phyloP scores from a whole-genome alignment of 2,113 vertebrate species.

The Trematocara zebra region DNA sequence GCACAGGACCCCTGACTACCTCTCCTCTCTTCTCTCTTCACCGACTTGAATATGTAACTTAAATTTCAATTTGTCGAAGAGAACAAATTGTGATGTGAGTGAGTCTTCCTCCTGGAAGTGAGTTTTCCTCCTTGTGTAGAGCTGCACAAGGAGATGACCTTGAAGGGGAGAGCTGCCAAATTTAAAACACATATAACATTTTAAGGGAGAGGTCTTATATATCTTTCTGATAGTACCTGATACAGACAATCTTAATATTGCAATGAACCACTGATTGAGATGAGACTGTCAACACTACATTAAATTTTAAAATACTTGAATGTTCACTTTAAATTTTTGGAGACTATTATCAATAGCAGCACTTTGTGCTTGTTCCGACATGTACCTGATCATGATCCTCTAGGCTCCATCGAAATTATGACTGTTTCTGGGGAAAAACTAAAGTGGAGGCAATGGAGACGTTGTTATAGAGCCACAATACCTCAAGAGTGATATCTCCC shows the following conservation, averaged over 20 bases:
- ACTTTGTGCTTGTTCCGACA: background rate
- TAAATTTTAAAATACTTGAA: background rate
- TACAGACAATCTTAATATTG: background rate
- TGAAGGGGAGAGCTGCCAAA: background rate
- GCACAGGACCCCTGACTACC: background rate
- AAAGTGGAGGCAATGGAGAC: background rate
- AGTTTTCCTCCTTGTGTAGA: background rate
- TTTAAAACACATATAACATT: background rate
- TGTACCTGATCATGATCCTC: background rate
- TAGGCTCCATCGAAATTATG: background rate
- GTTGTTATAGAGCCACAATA: background rate
- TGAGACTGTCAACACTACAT: background rate
- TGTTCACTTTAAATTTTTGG: background rate
- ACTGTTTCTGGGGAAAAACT: background rate
- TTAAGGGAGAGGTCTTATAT: background rate
- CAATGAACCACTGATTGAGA: background rate
- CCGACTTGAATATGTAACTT: background rate
- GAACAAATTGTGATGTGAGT: background rate
- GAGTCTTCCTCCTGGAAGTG: background rate
- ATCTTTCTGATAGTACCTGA: background rate
- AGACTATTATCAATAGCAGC: background rate
- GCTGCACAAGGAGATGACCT: background rate
- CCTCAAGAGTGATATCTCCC: background rate
- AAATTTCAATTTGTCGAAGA: background rate
- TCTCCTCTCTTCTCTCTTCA: background rate